Evolutionary conservation across 2,797 vertebrate genomes (phyloP).

Genomic region (Sebastolobus alascanus): DNA sequence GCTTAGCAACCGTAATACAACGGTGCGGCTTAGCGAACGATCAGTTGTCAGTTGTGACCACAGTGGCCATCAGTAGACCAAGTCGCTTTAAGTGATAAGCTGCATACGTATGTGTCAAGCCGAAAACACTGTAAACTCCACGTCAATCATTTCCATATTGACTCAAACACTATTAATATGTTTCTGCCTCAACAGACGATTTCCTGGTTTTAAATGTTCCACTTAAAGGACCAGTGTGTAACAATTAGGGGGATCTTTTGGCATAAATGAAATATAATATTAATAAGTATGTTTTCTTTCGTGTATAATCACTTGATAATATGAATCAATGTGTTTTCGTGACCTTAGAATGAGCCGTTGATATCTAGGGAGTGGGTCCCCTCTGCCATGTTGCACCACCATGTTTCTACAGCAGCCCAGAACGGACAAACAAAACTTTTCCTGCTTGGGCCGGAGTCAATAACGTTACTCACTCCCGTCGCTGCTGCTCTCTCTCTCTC

Average conservation of each 20-base stretch:
- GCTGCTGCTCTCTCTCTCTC: too few relatives aligned
- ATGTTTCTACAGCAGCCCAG: too few relatives aligned
- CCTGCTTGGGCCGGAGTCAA: too few relatives aligned
- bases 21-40: neutral
- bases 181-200: neutral
- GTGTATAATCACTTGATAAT: too few relatives aligned
- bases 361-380: too few relatives aligned
- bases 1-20: neutral
- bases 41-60: neutral
- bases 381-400: too few relatives aligned
- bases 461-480: too few relatives aligned
- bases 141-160: neutral
- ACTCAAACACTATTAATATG: neutral
- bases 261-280: too few relatives aligned
- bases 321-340: too few relatives aligned
- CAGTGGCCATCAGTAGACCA: neutral
- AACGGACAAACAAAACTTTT: rapidly evolving
- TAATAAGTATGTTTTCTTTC: too few relatives aligned
- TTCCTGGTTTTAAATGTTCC: neutral
- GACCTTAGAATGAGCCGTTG: too few relatives aligned
- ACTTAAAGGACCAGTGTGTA: neutral
- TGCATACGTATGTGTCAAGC: neutral
- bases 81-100: neutral
- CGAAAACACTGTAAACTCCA: neutral
- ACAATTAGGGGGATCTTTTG: too few relatives aligned